Evolutionary conservation across 1,140 invertebrate species (phyloP).

Genomic region (Oppia nitens): DNA sequence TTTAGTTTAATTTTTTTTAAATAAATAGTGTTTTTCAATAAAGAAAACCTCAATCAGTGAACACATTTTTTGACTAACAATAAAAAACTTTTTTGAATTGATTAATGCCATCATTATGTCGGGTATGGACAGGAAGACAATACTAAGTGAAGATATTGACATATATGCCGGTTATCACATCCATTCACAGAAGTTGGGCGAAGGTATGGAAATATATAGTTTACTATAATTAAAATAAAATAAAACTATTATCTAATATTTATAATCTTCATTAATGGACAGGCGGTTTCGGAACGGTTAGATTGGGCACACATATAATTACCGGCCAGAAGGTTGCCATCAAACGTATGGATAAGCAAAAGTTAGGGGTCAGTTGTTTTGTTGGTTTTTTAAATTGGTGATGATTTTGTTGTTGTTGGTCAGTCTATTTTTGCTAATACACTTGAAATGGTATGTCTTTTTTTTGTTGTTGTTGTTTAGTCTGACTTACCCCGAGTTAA

Average conservation of each 20-base stretch:
- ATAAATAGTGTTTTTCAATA: too few species aligned
- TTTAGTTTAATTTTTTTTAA: too few species aligned
- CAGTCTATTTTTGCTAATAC: constrained; percentile 18
- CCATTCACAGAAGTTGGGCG: constrained; percentile 14
- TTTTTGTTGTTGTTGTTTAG: too few species aligned
- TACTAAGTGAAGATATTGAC: neutral
- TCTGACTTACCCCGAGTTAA: constrained; percentile 58
- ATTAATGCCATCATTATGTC: too few species aligned
- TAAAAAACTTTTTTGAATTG: too few species aligned
- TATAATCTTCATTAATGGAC: neutral
- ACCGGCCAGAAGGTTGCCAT: constrained; percentile 66
- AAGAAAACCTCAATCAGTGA: too few species aligned
- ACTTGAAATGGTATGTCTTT: too few species aligned
- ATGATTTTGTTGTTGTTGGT: neutral
- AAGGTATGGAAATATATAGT: constrained; percentile 8
- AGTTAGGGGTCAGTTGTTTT: constrained; percentile 41
- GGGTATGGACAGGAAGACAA: too few species aligned
- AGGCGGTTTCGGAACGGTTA: constrained; percentile 65
- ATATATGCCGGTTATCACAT: constrained; percentile 10
- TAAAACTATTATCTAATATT: neutral
- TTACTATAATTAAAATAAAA: constrained; percentile 2
- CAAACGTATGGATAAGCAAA: constrained; percentile 63
- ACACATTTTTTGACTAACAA: too few species aligned
- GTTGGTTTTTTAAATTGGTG: too few species aligned
- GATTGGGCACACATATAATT: constrained; percentile 50